Base-by-base conservation (phyloP, 2,888 invertebrate species). In the Metellina segmentata region DNA sequence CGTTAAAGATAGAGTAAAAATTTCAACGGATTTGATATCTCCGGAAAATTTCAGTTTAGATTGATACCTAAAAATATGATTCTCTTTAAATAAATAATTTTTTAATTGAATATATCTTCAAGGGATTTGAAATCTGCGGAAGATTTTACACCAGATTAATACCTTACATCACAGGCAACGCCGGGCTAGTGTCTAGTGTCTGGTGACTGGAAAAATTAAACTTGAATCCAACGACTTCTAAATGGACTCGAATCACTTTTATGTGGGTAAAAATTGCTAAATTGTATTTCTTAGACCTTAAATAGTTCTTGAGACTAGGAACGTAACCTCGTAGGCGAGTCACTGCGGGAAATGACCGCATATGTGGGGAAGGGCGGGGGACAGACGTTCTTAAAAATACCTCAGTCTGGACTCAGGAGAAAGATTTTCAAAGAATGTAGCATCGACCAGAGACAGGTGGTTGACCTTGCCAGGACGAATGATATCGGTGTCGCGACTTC, bases 381-480 rank as follows among this genome's bases (percentile, higher is more conserved):
- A 49, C 20, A 11, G n/a, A 9, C n/a, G 49, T 70, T n/a, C 19
- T 11, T 69, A 85, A 85, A 74, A 85, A 74, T 82, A 61, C 70
- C 49, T n/a, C n/a, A 75, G 48, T 61, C n/a, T 75, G 19, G 53
- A 48, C 20, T 53, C 79, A 75, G 61, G 7, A 83, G 79, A 85
- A 78, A 79, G 61, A 13, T 53, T 48, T 74, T 70, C 52, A 20
- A 83, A 87, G 91, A 91, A 91, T 91, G 91, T 74, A 13, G 91
- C 53, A 72, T 20, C 72, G 83, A 69, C 75, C 49, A 49, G 71
- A 53, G 89, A 79, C 87, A 92, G 91, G 91, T 92, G 89, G 91
- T 79, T 89, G 91, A 92, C 91, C 91, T 92, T 92, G 91, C 81
- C 91, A 74, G 81, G 85, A 89, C 61, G 77, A 52, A 70, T 70